Percentiles rank a stretch among this genome's conserved stretches.
Evolutionary conservation across 2,797 vertebrate species (phyloP).

Genomic region (Catharus ustulatus): DNA sequence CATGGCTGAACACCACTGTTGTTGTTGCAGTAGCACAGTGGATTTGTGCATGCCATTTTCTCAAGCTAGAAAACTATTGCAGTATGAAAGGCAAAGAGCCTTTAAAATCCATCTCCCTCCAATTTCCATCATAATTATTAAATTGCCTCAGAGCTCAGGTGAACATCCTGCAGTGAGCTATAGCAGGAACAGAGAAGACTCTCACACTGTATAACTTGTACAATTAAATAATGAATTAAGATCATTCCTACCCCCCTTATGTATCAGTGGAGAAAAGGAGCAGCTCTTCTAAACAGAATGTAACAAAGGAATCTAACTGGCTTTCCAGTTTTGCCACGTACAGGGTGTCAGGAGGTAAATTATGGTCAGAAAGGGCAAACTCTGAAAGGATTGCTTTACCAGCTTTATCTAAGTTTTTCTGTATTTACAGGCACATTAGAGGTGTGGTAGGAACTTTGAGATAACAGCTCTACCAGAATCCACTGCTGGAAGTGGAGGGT

Average conservation of each 20-base stretch:
- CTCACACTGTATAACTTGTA: background rate
- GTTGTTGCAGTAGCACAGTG: background rate
- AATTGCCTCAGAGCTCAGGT: background rate
- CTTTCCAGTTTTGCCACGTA: background rate
- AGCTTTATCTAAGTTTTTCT: background rate
- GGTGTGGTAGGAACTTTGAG: background rate
- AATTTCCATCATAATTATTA: background rate
- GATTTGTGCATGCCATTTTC: background rate
- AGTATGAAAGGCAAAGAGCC: background rate
- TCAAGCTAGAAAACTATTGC: background rate
- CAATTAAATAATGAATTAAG: background rate
- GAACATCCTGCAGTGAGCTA: background rate
- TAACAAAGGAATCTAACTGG: background rate
- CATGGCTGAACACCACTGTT: background rate
- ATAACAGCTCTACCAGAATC: background rate
- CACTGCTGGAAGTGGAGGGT: background rate
- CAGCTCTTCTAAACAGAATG: background rate
- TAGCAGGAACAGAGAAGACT: background rate
- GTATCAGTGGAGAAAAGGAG: background rate
- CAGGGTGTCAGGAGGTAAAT: background rate
- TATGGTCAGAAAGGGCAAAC: background rate
- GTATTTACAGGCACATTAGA: background rate
- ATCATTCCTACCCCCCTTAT: background rate
- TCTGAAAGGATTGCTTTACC: background rate
- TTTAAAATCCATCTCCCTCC: background rate